Base-by-base conservation (phyloP, 92 coral and sea anemone genomes). In the Plumapathes pennacea region DNA sequence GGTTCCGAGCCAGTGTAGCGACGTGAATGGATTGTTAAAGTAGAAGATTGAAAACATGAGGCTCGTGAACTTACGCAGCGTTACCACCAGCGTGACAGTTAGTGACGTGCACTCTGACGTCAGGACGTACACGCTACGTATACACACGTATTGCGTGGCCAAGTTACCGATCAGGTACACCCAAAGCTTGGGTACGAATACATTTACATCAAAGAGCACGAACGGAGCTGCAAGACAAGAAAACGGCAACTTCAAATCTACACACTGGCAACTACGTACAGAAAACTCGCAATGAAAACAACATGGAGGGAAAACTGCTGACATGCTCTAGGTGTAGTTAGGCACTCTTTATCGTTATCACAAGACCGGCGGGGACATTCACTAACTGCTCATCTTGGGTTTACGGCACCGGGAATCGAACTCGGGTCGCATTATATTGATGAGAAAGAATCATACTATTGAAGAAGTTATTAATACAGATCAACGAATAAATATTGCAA, bases 101-200 rank as follows among this genome's bases (percentile, higher is more conserved):
- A 92, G 77, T 11, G 98, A 92, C 11, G 96, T 67, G 67, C 84
- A 79, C 58, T 92, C 98, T 60, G 98, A 88, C 56, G 96, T 88
- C 68, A 92, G 82, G 15, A 80, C 69, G 62, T 88, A 92, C 27
- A 92, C 98, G 37, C 96, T 80, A 8, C 92, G 76, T 46, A 92
- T 88, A 54, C 98, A 92, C 28, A 84, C 59, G 60, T 88, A 92
- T 53, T 92, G 98, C 58, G 92, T 92, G 64, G 88, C 38, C 52
- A 89, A 57, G 61, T 92, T 92, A 20, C 98, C 98, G 24, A 77
- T 46, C 14, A 90, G 62, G 58, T 85, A 92, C 15, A 85, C 76
- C 98, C 98, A 92, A 2, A 92, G 79, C 55, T 83, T 83, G 14
- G 98, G 96, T 17, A 92, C 64, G 67, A 72, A 42, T 10, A 74